phyloP scores from a whole-genome alignment of 2,113 vertebrate species.

The Syngnathus typhle region DNA sequence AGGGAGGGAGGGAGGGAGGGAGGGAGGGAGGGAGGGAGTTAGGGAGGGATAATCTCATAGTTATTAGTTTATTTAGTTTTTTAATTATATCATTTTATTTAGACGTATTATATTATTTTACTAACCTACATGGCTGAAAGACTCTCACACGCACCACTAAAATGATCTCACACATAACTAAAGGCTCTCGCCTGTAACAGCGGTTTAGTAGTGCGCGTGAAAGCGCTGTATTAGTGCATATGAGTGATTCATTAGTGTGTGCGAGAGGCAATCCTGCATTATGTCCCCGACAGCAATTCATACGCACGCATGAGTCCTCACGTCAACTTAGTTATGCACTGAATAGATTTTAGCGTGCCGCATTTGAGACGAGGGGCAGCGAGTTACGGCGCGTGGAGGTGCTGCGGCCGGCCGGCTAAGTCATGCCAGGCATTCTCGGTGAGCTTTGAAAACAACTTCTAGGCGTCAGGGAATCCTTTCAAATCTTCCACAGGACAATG shows the following conservation, averaged over 20 bases:
- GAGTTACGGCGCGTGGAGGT: not conserved
- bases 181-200: too few species aligned
- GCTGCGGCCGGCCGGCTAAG: not conserved
- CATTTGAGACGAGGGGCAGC: conserved; percentile 1
- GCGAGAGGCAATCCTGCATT: not conserved
- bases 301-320: not conserved
- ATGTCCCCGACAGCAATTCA: too few species aligned
- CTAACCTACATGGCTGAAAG: too few species aligned
- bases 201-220: not conserved
- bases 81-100: too few species aligned
- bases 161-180: too few species aligned
- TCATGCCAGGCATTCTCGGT: not conserved
- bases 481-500: not conserved
- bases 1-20: not conserved
- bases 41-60: not conserved
- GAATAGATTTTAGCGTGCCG: not conserved
- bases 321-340: not conserved
- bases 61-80: too few species aligned
- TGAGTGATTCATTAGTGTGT: not conserved
- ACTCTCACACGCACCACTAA: too few species aligned
- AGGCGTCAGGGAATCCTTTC: not conserved
- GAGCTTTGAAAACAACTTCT: not conserved
- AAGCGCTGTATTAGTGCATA: not conserved
- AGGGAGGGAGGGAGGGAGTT: too few species aligned
- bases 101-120: too few species aligned